Conservation (phyloP, 2,888 invertebrate species). For the Gymnosoma rotundatum region DNA sequence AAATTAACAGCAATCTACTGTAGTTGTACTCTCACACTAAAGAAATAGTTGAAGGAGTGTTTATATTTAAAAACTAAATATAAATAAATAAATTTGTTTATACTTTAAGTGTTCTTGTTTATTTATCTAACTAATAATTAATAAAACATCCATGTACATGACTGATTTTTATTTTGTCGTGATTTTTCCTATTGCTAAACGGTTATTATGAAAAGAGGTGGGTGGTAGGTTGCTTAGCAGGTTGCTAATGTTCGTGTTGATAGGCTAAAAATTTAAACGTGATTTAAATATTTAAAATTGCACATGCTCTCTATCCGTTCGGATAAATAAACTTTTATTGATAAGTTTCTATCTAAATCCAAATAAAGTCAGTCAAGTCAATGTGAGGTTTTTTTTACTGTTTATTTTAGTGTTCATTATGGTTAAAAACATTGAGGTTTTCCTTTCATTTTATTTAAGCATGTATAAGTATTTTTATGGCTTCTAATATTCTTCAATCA, state of each 20-base stretch:
- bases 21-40: conserved; percentile 1
- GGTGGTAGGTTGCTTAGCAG: conserved; percentile 20
- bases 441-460: too few species aligned
- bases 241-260: conserved; percentile 8
- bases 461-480: too few species aligned
- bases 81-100: conserved; percentile 18
- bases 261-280: conserved; percentile 55
- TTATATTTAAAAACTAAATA: conserved; percentile 27
- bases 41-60: conserved; percentile 54
- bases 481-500: too few species aligned
- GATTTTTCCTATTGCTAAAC: conserved; percentile 15
- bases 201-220: conserved; percentile 18
- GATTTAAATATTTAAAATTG: conserved; percentile 57
- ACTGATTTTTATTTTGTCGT: conserved; percentile 18
- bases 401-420: too few species aligned
- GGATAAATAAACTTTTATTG: not conserved
- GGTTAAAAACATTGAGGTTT: too few species aligned
- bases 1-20: conserved; percentile 37
- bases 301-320: conserved; percentile 29
- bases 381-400: not conserved
- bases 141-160: conserved; percentile 32
- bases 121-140: conserved; percentile 19
- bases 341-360: not conserved
- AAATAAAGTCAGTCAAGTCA: not conserved
- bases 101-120: not conserved